These are phyloP conservation scores for Troides oblongomaculatus DNA, from an alignment of 2,888 invertebrate species.

Conservation along the genomic window DNA sequence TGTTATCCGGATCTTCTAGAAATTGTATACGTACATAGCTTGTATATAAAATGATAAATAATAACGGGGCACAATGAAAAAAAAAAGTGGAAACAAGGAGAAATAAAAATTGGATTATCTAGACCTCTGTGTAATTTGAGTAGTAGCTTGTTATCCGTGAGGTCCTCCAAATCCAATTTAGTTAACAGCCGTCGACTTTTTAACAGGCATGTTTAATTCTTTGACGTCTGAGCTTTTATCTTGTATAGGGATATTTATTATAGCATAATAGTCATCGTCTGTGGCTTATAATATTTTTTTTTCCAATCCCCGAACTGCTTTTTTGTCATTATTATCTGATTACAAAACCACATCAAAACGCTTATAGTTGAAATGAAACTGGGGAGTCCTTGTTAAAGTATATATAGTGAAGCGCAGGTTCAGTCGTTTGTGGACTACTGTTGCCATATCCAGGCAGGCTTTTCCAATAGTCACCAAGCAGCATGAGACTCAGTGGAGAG, in stretches of 20 bases:
- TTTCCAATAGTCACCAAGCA: no score
- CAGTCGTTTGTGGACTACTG: no score
- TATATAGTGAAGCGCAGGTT: no score
- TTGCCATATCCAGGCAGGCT: no score
- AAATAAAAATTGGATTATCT: slow-evolving; percentile 18
- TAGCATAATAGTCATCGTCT: no score
- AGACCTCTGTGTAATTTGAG: slow-evolving; percentile 26
- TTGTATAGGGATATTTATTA: not conserved
- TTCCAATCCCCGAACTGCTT: no score
- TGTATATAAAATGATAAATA: slow-evolving; percentile 14
- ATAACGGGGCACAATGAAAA: slow-evolving; percentile 1
- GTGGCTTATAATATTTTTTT: no score
- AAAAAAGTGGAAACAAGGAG: slow-evolving; percentile 6
- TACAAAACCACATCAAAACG: no score
- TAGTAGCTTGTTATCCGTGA: slow-evolving; percentile 25
- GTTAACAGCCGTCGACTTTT: slow-evolving; percentile 24
- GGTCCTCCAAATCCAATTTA: slow-evolving; percentile 26
- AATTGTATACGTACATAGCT: slow-evolving; percentile 35
- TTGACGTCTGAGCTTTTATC: slow-evolving; percentile 5
- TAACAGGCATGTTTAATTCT: slow-evolving; percentile 20
- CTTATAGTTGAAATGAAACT: no score
- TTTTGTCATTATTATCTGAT: no score
- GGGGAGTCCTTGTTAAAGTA: no score
- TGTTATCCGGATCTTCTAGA: slow-evolving; percentile 44
- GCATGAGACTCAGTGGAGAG: no score